These are phyloP conservation scores for Saguinus midas DNA, from an alignment of 2,113 vertebrate genomes.

Conservation along the genomic window DNA sequence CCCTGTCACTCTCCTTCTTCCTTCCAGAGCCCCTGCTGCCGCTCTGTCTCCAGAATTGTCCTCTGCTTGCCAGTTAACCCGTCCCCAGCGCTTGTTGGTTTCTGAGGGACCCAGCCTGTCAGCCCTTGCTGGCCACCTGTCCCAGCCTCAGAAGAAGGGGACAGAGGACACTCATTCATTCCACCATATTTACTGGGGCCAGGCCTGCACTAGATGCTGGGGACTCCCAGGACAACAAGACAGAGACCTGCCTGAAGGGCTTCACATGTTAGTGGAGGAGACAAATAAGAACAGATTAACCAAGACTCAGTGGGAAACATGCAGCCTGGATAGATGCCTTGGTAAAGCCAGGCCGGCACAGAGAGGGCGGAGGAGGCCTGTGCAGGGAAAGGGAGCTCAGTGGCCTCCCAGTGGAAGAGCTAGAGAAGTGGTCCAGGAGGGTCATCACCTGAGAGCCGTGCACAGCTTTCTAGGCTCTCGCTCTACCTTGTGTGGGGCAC, in stretches of 20 bases:
- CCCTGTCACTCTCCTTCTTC: background rate
- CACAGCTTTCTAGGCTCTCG: too few species aligned
- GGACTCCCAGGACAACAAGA: background rate
- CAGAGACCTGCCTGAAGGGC: background rate
- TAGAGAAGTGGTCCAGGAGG: background rate
- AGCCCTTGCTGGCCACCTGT: background rate
- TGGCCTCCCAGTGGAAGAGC: rapidly evolving
- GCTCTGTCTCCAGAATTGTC: background rate
- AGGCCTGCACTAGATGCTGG: background rate
- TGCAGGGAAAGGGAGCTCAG: background rate
- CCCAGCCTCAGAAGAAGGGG: background rate
- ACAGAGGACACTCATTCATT: background rate
- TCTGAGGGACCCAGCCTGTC: background rate
- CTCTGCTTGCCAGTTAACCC: background rate
- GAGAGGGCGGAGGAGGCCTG: background rate
- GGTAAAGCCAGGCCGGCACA: too few species aligned
- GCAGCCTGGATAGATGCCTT: too few species aligned
- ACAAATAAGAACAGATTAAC: background rate
- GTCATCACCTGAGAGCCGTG: too few species aligned
- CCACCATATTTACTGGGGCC: background rate
- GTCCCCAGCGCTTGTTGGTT: background rate
- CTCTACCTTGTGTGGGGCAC: too few species aligned
- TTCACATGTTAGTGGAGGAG: background rate
- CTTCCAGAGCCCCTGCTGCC: background rate
- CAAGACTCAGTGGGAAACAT: too few species aligned